Conservation (phyloP, 2,888 invertebrate species). For the Crematogaster levior region DNA sequence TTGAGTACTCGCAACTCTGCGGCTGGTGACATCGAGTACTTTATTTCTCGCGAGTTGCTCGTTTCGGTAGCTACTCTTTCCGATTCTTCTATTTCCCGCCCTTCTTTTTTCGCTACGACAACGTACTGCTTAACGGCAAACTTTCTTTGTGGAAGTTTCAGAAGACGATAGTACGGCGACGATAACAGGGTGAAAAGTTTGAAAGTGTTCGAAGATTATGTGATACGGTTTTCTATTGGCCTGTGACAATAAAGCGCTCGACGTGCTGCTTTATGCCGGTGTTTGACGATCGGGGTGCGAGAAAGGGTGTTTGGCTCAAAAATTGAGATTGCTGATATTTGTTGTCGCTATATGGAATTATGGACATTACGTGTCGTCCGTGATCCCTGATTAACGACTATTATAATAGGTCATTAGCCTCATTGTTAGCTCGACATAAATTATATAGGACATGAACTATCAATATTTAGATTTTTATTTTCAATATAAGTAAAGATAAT, state of each 20-base stretch:
- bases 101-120: neutral
- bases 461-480: slow-evolving; percentile 11
- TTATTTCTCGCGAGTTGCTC: slow-evolving; percentile 70
- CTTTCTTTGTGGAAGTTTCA: slow-evolving; percentile 65
- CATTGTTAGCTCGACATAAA: neutral
- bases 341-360: slow-evolving; percentile 1
- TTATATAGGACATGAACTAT: neutral
- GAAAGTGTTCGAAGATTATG: slow-evolving; percentile 60
- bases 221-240: slow-evolving; percentile 69
- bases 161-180: slow-evolving; percentile 41
- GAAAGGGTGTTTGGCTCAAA: slow-evolving; percentile 17
- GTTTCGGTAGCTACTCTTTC: slow-evolving; percentile 47
- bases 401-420: slow-evolving; percentile 28
- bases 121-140: slow-evolving; percentile 48
- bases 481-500: slow-evolving; percentile 27
- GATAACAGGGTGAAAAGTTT: slow-evolving; percentile 73
- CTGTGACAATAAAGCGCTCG: slow-evolving; percentile 64
- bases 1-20: slow-evolving; percentile 59
- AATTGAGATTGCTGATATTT: slow-evolving; percentile 40
- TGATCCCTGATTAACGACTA: slow-evolving; percentile 1
- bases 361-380: neutral
- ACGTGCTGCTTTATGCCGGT: slow-evolving; percentile 37
- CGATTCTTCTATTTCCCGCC: slow-evolving; percentile 23
- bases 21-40: slow-evolving; percentile 63
- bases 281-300: slow-evolving; percentile 19